Percentiles rank a stretch among this genome's conserved stretches.
phyloP scores from a whole-genome alignment of 2,888 invertebrate genomes.

The Iphiclides podalirius region DNA sequence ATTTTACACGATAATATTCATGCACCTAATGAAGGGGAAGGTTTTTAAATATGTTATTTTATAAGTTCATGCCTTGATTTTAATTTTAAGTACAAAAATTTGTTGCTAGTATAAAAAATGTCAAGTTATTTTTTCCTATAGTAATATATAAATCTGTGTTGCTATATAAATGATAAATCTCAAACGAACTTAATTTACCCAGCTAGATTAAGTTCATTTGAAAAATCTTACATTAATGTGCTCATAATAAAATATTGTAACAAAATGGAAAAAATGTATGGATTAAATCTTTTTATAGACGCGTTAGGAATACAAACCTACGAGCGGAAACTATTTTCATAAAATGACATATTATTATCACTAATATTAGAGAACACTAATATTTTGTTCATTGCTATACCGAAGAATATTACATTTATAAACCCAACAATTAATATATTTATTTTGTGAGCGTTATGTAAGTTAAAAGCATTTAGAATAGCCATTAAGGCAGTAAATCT shows the following conservation, averaged over 20 bases:
- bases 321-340: conserved; percentile 50
- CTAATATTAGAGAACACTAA: conserved; percentile 36
- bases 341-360: conserved; percentile 49
- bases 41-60: too few relatives aligned
- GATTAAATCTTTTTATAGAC: too few relatives aligned
- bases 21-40: too few relatives aligned
- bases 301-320: not conserved
- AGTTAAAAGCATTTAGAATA: conserved; percentile 53
- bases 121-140: too few relatives aligned
- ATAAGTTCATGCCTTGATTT: too few relatives aligned
- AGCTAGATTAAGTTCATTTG: conserved; percentile 69
- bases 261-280: too few relatives aligned
- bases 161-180: conserved; percentile 25
- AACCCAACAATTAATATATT: not conserved
- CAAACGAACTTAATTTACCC: conserved; percentile 68
- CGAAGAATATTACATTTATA: not conserved
- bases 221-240: conserved; percentile 33
- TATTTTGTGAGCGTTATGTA: conserved; percentile 36
- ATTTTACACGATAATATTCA: too few relatives aligned
- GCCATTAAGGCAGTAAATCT: conserved; percentile 55
- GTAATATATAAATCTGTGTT: not conserved
- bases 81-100: too few relatives aligned
- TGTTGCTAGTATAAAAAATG: too few relatives aligned
- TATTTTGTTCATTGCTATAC: conserved; percentile 20
- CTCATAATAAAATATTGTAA: too few relatives aligned